Evolutionary conservation across 2,113 vertebrate species (phyloP).

Genomic region (Nestor notabilis): DNA sequence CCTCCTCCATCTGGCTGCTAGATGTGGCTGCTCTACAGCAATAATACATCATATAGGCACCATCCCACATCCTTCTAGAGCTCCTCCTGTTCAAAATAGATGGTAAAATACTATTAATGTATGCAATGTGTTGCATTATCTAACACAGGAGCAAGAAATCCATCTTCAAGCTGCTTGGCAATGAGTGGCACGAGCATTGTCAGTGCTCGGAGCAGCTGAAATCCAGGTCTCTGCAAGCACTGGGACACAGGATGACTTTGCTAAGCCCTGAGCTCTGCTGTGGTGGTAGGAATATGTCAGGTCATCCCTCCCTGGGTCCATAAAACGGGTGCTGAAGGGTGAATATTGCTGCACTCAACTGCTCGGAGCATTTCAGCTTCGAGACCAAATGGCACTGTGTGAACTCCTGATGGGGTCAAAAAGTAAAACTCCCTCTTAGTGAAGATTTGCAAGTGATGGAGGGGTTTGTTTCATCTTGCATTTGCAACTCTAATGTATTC

Average conservation of each 20-base stretch:
- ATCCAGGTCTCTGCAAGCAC: neutral
- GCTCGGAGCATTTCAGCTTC: accelerated
- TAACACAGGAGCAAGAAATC: neutral
- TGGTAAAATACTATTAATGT: neutral
- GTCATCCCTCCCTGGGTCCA: neutral
- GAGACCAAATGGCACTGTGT: neutral
- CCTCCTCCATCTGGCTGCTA: neutral
- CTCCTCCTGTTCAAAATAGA: neutral
- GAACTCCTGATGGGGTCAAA: neutral
- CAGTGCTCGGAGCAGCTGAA: neutral
- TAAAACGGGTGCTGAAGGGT: neutral
- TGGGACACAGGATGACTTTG: neutral
- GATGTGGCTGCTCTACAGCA: neutral
- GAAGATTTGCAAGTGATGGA: neutral
- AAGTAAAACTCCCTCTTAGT: neutral
- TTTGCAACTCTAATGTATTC: constrained; percentile 62
- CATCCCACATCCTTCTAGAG: neutral
- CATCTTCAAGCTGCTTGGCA: neutral
- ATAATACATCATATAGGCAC: neutral
- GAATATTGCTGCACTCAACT: neutral
- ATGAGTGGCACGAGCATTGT: neutral
- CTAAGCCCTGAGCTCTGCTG: neutral
- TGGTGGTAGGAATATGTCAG: neutral
- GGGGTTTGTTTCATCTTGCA: constrained; percentile 2
- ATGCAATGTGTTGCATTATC: neutral